Conservation (phyloP, 2,888 invertebrate species). For the Caradrina clavipalpis region DNA sequence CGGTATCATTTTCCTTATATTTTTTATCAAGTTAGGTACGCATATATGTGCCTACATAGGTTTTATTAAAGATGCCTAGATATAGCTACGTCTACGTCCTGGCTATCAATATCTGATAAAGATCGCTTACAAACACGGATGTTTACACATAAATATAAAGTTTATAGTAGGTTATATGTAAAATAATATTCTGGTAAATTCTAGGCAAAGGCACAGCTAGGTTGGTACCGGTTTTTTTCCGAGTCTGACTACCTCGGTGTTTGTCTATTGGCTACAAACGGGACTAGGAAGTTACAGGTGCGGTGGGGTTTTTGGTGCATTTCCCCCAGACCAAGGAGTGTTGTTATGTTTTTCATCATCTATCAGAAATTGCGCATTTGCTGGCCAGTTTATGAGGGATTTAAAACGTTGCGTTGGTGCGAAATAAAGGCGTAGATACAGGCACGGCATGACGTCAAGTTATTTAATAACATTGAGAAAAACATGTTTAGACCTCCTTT, state of each 20-base stretch:
- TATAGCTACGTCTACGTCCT: not conserved
- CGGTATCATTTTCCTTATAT: constrained; percentile 9
- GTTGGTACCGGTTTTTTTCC: not conserved
- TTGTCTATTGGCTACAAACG: not conserved
- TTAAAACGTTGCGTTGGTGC: too few species aligned
- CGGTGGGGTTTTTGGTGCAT: not conserved
- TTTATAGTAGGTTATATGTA: not conserved
- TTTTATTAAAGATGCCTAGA: not conserved
- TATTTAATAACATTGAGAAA: not conserved
- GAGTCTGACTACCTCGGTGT: not conserved
- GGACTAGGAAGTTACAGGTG: not conserved
- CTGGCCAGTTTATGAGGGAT: too few species aligned
- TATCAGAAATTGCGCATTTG: too few species aligned
- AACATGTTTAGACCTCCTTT: not conserved
- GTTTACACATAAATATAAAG: not conserved
- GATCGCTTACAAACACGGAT: not conserved
- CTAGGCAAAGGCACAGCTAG: not conserved
- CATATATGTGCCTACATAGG: not conserved
- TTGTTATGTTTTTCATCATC: too few species aligned
- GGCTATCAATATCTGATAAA: constrained; percentile 1
- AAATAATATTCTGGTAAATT: not conserved
- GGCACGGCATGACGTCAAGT: not conserved
- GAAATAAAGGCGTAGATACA: too few species aligned
- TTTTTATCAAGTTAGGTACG: not conserved
- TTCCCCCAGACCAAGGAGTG: not conserved